Percentiles rank a stretch among this genome's conserved stretches.
phyloP scores from a whole-genome alignment of 2,888 invertebrate species.

The Nomada ferruginata region DNA sequence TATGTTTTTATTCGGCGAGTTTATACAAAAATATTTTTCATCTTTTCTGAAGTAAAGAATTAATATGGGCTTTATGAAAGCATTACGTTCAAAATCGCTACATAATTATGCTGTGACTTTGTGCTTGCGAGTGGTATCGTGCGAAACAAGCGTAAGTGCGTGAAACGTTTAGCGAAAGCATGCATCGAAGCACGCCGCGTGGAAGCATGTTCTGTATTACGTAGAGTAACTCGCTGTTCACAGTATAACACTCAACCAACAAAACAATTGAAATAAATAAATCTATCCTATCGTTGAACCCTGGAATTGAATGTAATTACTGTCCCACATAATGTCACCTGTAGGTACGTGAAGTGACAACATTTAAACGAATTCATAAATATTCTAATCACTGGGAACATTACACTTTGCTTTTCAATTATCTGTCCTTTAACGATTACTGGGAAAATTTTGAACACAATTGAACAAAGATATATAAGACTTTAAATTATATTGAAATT shows the following conservation, averaged over 20 bases:
- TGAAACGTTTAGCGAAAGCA: slow-evolving; percentile 64
- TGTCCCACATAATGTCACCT: slow-evolving; percentile 4
- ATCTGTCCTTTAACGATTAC: background rate
- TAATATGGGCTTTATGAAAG: background rate
- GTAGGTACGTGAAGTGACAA: background rate
- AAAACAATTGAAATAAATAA: background rate
- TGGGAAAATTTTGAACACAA: background rate
- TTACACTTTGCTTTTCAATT: background rate
- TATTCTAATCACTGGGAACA: background rate
- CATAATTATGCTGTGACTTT: slow-evolving; percentile 55
- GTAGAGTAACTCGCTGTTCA: slow-evolving; percentile 33
- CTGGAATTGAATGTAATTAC: slow-evolving; percentile 9
- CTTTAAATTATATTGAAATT: no score
- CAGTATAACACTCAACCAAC: background rate
- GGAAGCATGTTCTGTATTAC: slow-evolving; percentile 61
- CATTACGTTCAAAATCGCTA: slow-evolving; percentile 28
- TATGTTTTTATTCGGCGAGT: no score
- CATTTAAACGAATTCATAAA: background rate
- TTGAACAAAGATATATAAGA: background rate
- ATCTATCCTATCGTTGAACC: slow-evolving; percentile 16
- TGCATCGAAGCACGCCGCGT: slow-evolving; percentile 70
- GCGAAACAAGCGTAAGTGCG: slow-evolving; percentile 70
- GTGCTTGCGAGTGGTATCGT: slow-evolving; percentile 68
- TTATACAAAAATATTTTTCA: no score
- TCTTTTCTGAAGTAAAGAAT: no score